Evolutionary conservation across 2,888 invertebrate species (phyloP), one percentile per base, ranked within the genome.

Genomic region (Micropterix aruncella): DNA sequence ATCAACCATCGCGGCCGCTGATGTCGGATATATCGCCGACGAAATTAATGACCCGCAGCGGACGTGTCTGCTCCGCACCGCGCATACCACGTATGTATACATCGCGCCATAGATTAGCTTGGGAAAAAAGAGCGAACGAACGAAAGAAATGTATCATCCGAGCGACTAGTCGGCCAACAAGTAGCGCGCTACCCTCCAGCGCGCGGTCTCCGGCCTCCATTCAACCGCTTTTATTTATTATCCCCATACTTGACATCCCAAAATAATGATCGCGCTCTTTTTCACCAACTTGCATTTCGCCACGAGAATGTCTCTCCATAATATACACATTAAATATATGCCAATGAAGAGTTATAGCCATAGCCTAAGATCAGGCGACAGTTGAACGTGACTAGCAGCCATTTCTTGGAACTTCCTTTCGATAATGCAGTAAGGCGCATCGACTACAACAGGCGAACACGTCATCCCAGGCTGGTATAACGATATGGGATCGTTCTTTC

Each of bases 61-160:
- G 27, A 12, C 27, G 12, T 27, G 27, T 7, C 12, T 5, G 27
- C 27, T 5, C n/a, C 12, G 27, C 12, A 27, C 12, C 27, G 27
- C 27, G 27, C 27, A 12, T 27, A 5, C 7, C 7, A 12, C 27
- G 27, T 5, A 27, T 5, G 27, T 5, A 27, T 7, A 27, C 5
- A 27, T 7, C 27, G 27, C 27, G 12, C 27, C 7, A 27, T 27
- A 27, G 27, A 27, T 27, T 27, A 27, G 27, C 27, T 5, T 12
- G 27, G 27, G 27, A 7, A 27, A 27, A 27, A 27, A 27, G 27
- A 27, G 27, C 27, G 27, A n/a, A n/a, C 27, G 7, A 27, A 27
- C 7, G 27, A n/a, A n/a, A 27, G 27, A 49, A 45, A 46, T 40
- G 46, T 42, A 46, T 50, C 50, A 50, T 50, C 50, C 50, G 41